These are phyloP conservation scores for Ethmia dodecea DNA, from an alignment of 2,888 invertebrate genomes.

Conservation along the genomic window DNA sequence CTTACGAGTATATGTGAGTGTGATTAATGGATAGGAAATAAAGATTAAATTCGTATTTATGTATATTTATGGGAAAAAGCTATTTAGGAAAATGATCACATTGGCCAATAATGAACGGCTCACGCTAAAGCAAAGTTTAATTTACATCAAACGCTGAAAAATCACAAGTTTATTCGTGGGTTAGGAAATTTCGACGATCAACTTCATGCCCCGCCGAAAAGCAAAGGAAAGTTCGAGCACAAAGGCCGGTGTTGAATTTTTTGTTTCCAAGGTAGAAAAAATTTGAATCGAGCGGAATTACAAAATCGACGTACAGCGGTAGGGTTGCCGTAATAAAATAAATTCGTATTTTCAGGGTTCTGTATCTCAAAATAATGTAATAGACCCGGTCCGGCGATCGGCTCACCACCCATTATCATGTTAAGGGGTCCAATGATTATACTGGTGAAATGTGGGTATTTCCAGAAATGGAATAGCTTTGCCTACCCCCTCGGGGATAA, in stretches of 20 bases:
- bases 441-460: no score
- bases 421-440: no score
- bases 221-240: constrained; percentile 62
- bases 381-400: no score
- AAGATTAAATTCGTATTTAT: no score
- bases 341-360: no score
- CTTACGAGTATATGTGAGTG: no score
- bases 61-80: constrained; percentile 30
- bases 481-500: no score
- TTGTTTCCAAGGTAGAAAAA: constrained; percentile 61
- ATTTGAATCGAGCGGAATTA: constrained; percentile 61
- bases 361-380: no score
- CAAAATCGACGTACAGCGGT: constrained; percentile 48
- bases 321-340: constrained; percentile 36
- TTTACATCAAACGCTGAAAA: constrained; percentile 62
- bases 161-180: constrained; percentile 55
- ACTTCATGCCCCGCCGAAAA: constrained; percentile 62
- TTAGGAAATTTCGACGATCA: constrained; percentile 55
- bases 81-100: constrained; percentile 30
- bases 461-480: no score
- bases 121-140: constrained; percentile 37
- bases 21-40: no score
- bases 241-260: constrained; percentile 58
- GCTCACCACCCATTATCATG: no score
- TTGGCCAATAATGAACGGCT: constrained; percentile 33